Conservation (phyloP, 2,888 invertebrate genomes). For the Alcis repandata region DNA sequence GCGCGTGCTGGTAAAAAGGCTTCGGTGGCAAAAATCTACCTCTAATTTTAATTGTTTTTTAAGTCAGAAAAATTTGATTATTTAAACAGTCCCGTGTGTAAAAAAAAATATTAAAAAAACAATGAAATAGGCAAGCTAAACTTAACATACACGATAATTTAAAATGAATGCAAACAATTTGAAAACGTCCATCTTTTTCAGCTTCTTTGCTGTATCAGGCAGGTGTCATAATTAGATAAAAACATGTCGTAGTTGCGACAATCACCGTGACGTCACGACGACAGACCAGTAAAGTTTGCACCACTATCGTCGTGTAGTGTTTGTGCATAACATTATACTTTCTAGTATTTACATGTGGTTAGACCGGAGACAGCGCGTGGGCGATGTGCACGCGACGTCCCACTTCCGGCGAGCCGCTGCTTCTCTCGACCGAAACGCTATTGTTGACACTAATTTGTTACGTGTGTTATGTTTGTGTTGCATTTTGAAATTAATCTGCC, state of each 20-base stretch:
- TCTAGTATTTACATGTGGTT: conserved; percentile 58
- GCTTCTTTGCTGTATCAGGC: too few relatives aligned
- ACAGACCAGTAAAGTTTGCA: conserved; percentile 8
- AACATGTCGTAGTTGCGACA: neutral
- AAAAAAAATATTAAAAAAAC: too few relatives aligned
- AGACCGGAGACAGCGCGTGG: conserved; percentile 50
- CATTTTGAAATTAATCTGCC: neutral
- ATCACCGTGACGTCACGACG: neutral
- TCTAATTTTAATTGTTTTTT: too few relatives aligned
- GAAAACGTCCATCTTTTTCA: too few relatives aligned
- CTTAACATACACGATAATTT: too few relatives aligned
- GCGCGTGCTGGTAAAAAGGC: neutral
- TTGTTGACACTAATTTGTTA: conserved; percentile 40
- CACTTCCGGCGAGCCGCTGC: conserved; percentile 68
- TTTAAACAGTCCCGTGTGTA: too few relatives aligned
- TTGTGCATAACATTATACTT: conserved; percentile 50
- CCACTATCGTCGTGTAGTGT: conserved; percentile 16
- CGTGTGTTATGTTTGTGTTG: conserved; percentile 13
- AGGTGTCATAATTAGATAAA: too few relatives aligned
- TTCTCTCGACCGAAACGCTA: conserved; percentile 63
- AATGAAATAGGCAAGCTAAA: too few relatives aligned
- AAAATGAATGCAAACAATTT: too few relatives aligned
- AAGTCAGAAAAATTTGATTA: too few relatives aligned
- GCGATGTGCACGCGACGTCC: conserved; percentile 62
- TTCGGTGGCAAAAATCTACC: neutral